phyloP scores from a whole-genome alignment of 2,113 vertebrate species.

The Osmerus eperlanus region DNA sequence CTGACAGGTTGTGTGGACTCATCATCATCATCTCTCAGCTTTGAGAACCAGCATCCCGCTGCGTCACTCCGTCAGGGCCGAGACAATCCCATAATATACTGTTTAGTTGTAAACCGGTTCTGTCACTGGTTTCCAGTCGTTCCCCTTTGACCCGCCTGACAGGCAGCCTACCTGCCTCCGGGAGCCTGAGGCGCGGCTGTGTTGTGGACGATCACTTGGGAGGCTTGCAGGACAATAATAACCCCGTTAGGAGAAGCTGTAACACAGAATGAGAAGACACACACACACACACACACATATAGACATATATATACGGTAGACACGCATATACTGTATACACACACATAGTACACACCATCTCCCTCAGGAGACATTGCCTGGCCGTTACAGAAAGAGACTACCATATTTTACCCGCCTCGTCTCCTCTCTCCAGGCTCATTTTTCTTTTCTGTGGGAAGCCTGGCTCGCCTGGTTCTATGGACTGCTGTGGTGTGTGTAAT shows the following conservation, averaged over 20 bases:
- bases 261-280: slow-evolving; percentile 1
- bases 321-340: background rate
- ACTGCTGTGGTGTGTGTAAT: background rate
- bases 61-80: no score
- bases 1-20: no score
- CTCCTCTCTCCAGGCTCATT: slow-evolving; percentile 40
- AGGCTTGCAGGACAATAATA: slow-evolving; percentile 21
- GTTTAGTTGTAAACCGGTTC: no score
- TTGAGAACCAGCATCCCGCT: no score
- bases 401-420: slow-evolving; percentile 42
- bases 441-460: slow-evolving; percentile 39
- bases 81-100: no score
- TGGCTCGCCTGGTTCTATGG: background rate
- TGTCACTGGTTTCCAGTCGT: no score
- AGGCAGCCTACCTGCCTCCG: background rate
- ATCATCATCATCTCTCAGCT: no score
- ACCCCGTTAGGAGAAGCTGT: slow-evolving; percentile 32
- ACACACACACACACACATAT: background rate
- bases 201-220: slow-evolving; percentile 7
- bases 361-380: slow-evolving; percentile 17
- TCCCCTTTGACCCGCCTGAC: no score
- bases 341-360: slow-evolving; percentile 2
- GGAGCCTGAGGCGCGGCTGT: background rate
- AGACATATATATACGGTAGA: background rate
- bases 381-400: slow-evolving; percentile 43